These are phyloP conservation scores for Larimichthys polyactis DNA, from an alignment of 2,113 vertebrate species.

Conservation along the genomic window DNA sequence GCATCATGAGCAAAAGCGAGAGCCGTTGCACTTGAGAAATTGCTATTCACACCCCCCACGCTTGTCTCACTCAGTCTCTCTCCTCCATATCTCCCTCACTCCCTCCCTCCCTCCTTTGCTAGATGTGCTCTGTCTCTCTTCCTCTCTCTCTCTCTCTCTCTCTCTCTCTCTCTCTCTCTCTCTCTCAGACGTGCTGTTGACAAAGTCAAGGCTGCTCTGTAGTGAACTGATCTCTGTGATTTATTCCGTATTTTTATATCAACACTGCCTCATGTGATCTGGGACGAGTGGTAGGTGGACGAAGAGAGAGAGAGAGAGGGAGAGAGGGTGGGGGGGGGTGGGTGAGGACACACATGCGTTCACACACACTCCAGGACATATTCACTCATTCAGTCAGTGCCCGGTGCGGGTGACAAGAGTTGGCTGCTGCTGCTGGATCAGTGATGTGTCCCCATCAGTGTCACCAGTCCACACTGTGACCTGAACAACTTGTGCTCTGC, in stretches of 20 bases:
- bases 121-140: slow-evolving; percentile 47
- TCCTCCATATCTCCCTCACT: slow-evolving; percentile 56
- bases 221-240: slow-evolving; percentile 78
- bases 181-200: slow-evolving; percentile 73
- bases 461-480: slow-evolving; percentile 70
- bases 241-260: slow-evolving; percentile 81
- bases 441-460: slow-evolving; percentile 73
- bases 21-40: slow-evolving; percentile 71
- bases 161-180: slow-evolving; percentile 41
- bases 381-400: slow-evolving; percentile 46
- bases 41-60: slow-evolving; percentile 61
- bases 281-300: slow-evolving; percentile 55
- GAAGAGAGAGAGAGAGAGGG: slow-evolving; percentile 24
- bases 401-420: slow-evolving; percentile 47
- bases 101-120: slow-evolving; percentile 59
- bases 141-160: slow-evolving; percentile 26
- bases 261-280: slow-evolving; percentile 66
- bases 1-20: slow-evolving; percentile 54
- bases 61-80: slow-evolving; percentile 60
- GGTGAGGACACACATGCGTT: slow-evolving; percentile 30
- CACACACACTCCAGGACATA: slow-evolving; percentile 49
- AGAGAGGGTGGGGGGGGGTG: slow-evolving; percentile 1
- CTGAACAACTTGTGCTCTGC: slow-evolving; percentile 68
- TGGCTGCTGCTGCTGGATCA: slow-evolving; percentile 61
- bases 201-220: slow-evolving; percentile 83